phyloP scores from a whole-genome alignment of 2,113 vertebrate genomes.

The Varanus komodoensis region DNA sequence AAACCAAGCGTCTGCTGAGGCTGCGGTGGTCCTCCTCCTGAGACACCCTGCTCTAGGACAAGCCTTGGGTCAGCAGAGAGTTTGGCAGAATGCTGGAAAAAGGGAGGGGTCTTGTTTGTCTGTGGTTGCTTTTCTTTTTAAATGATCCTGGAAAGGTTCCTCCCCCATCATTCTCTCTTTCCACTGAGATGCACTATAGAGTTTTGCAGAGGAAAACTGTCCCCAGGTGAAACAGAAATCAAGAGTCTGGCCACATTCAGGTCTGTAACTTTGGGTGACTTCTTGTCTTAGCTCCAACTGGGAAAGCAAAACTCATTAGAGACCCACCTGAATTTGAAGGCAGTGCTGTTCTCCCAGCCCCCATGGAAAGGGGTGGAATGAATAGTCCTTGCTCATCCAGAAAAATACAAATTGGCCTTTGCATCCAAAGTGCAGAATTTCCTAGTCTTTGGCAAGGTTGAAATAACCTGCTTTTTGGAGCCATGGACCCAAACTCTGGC shows the following conservation, averaged over 20 bases:
- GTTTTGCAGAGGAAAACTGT: constrained; percentile 1
- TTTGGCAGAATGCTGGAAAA: not conserved
- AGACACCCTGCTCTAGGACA: not conserved
- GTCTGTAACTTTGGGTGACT: constrained; percentile 15
- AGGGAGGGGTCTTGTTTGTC: not conserved
- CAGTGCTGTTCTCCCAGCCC: not conserved
- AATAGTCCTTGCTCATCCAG: not conserved
- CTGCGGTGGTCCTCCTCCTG: not conserved
- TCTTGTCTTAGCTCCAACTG: not conserved
- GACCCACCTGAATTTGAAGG: not conserved
- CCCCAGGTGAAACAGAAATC: not conserved
- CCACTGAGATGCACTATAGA: not conserved
- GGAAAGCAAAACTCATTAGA: not conserved
- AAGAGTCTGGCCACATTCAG: not conserved
- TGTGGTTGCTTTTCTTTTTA: not conserved
- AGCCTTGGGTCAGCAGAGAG: not conserved
- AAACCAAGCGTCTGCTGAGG: not conserved
- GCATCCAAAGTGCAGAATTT: not conserved
- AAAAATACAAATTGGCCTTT: too few relatives aligned
- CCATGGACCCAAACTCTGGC: not conserved
- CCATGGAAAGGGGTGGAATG: not conserved
- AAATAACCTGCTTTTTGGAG: not conserved
- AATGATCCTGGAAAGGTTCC: not conserved
- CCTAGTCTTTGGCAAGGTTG: not conserved
- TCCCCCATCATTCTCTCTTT: not conserved